Evolutionary conservation across 2,113 vertebrate genomes (phyloP), one percentile per base, ranked within the genome.

Genomic region (Scopus umbretta): DNA sequence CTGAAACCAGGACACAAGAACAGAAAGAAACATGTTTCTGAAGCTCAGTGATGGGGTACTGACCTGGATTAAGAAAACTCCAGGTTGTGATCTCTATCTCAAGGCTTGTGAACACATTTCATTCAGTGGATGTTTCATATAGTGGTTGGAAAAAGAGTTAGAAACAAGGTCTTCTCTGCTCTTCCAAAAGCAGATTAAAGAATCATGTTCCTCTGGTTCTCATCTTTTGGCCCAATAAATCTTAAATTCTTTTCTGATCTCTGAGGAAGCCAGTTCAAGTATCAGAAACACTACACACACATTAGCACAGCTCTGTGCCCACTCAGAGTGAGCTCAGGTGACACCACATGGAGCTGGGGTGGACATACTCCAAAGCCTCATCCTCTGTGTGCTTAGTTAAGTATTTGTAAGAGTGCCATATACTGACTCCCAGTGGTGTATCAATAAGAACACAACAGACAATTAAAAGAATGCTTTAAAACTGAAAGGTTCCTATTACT

Each of bases 301-400:
- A 14, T 59, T n/a, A 84, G 20, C 19, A 75, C 11, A 67, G 8
- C 10, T 88, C 56, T 59, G 6, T 59, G 32, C 5, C 34, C 16
- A 15, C 26, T 65, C 43, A 45, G 3, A 19, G 20, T 18, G 10
- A 59, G 16, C 6, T 74, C 32, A 89, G 55, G n/a, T 84, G 68
- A 73, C 22, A 58, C 22, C 16, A 30, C 0, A 0, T 34, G 43
- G n/a, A 82, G 7, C 15, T 61, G 32, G 5, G 0, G 1, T 80
- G 50, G 50, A 62, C 45, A 30, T 27, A 40, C 10, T 67, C 38
- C 34, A 43, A 82, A 47, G 17, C 5, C 27, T 92, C 36, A 45
- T 43, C 7, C 7, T 36, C 13, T 36, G 11, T 74, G 34, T 71
- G 26, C 14, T 70, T 66, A 42, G 36, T 49, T 58, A 90, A 65